These are phyloP conservation scores for Poecilia gillii DNA, from an alignment of 2,797 vertebrate genomes.

Conservation along the genomic window DNA sequence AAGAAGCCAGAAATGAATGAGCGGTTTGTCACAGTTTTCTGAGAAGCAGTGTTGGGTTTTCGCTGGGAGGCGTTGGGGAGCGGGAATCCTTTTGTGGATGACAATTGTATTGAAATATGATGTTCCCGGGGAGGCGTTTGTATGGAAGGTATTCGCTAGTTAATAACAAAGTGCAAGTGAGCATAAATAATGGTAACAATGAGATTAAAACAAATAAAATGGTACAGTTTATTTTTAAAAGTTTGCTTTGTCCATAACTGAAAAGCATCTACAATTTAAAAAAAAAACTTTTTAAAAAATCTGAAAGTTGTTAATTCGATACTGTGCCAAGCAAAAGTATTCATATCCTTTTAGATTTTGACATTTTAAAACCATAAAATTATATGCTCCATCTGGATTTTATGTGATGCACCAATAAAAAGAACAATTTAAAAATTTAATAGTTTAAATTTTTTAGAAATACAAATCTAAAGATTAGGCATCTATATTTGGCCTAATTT, in stretches of 20 bases:
- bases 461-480: neutral
- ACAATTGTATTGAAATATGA: conserved; percentile 27
- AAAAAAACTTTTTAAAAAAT: neutral
- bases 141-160: neutral
- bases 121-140: conserved; percentile 2
- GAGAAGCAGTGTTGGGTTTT: conserved; percentile 20
- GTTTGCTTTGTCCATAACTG: neutral
- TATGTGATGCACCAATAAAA: neutral
- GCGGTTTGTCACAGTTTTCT: conserved; percentile 49
- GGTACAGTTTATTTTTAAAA: neutral
- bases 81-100: conserved; percentile 8
- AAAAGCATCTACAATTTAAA: neutral
- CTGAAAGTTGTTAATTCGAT: neutral
- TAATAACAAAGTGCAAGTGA: neutral
- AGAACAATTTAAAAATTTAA: neutral
- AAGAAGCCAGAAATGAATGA: conserved; percentile 44
- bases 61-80: neutral
- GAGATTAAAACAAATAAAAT: neutral
- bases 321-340: neutral
- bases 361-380: neutral
- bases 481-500: neutral
- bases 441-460: neutral
- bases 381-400: neutral
- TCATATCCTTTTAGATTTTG: neutral
- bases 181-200: neutral